Conservation (phyloP, 1,140 invertebrate species). For the Drosophila kepulauana region DNA sequence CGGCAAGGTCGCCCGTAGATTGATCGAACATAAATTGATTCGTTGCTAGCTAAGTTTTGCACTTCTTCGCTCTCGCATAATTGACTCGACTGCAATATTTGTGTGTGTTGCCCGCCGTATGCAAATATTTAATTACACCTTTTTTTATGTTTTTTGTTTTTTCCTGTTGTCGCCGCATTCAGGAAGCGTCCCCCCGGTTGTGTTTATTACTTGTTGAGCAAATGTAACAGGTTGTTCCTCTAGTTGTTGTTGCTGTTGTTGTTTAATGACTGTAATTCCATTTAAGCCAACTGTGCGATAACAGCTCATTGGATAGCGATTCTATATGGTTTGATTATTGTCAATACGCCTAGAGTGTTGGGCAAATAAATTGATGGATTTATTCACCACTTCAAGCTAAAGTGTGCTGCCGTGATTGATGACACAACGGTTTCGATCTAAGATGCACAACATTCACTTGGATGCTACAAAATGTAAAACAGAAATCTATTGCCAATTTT, state of each 20-base stretch:
- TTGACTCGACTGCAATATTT: conserved; percentile 8
- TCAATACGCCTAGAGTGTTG: conserved; percentile 40
- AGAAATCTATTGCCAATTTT: not conserved
- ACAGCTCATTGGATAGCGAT: conserved; percentile 45
- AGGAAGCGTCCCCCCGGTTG: conserved; percentile 40
- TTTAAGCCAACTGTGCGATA: conserved; percentile 33
- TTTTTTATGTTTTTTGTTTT: not conserved
- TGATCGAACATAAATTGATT: conserved; percentile 66
- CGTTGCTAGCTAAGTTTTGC: conserved; percentile 45
- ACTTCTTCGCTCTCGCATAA: not conserved
- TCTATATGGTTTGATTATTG: conserved; percentile 35
- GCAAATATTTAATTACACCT: conserved; percentile 61
- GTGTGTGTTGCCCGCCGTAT: conserved; percentile 20
- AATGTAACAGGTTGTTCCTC: conserved; percentile 52
- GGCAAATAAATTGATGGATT: conserved; percentile 53
- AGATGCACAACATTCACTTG: not conserved
- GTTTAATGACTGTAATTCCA: conserved; percentile 25
- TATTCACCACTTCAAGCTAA: conserved; percentile 25
- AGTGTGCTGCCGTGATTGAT: not conserved
- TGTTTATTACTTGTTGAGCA: conserved; percentile 24
- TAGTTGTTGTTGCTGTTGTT: conserved; percentile 8
- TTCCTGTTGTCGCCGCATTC: conserved; percentile 22
- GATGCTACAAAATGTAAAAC: not conserved
- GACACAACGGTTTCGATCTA: not conserved
- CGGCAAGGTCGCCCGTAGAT: conserved; percentile 63